Evolutionary conservation across 2,113 vertebrate species (phyloP), one percentile per base, ranked within the genome.

Genomic region (Hymenochirus boettgeri): DNA sequence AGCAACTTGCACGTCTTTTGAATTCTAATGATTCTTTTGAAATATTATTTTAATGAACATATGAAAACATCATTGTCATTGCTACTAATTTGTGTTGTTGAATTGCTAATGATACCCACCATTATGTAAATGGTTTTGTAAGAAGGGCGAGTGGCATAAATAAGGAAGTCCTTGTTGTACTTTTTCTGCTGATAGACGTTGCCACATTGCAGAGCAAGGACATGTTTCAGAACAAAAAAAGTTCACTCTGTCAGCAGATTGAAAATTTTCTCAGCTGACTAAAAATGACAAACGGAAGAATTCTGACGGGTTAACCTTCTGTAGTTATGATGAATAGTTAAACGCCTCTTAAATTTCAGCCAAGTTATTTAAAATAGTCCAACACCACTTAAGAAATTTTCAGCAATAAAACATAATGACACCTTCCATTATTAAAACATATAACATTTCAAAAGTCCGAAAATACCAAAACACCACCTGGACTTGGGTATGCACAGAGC

Each of bases 81-180:
- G n/a, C 84, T 89, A 88, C 78, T 84, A 89, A 84, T 83, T 90
- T 86, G 86, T 87, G 85, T 86, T 83, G 85, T 86, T 84, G 86
- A 83, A 86, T n/a, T 84, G 75, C 83, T 93, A 93, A 94, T 93
- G 91, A 88, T 84, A 88, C 81, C 84, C 89, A 93, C 89, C 87
- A 92, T 96, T 94, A 92, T 88, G 82, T 90, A 92, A 94, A 96
- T 95, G 89, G 88, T 83, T 91, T 89, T 88, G 84, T 85, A 85
- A 90, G 87, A 82, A 85, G n/a, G 82, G 85, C 81, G 82, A 90
- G n/a, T 90, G 87, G 84, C 85, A 88, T 90, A 89, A 89, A 88
- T 86, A 85, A 83, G 74, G n/a, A n/a, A n/a, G 77, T 76, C 77
- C 74, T 81, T 85, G 29, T 85, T 82, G 74, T 80, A 84, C 83